Evolutionary conservation across 2,888 invertebrate genomes (phyloP).

Genomic region (Polymixis lichenea): DNA sequence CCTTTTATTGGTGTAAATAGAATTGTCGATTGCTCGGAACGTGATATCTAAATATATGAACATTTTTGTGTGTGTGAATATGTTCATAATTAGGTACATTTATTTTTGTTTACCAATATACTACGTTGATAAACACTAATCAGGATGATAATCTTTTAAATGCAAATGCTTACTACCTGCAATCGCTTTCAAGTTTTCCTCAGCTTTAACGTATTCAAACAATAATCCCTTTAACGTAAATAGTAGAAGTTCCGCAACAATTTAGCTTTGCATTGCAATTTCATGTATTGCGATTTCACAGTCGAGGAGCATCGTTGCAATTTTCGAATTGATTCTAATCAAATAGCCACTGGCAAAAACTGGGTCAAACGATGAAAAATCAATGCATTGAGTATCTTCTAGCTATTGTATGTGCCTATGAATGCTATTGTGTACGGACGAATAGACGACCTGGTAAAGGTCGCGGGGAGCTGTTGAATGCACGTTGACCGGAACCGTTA

Average conservation of each 20-base stretch:
- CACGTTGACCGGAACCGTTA: background rate
- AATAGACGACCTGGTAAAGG: conserved; percentile 35
- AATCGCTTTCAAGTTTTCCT: conserved; percentile 3
- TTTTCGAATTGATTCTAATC: conserved; percentile 53
- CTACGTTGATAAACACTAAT: background rate
- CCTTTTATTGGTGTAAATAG: too few relatives aligned
- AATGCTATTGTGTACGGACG: conserved; percentile 42
- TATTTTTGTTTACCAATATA: background rate
- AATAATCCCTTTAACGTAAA: conserved; percentile 35
- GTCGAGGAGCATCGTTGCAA: conserved; percentile 38
- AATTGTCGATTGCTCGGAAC: background rate
- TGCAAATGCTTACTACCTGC: background rate
- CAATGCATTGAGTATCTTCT: conserved; percentile 44
- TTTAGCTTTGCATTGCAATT: conserved; percentile 37
- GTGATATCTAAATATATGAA: background rate
- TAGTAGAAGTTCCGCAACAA: conserved; percentile 22
- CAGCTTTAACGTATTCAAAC: conserved; percentile 21
- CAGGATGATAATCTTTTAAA: background rate
- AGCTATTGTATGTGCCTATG: conserved; percentile 33
- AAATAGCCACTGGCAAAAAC: conserved; percentile 56
- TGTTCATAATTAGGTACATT: background rate
- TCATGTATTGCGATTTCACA: conserved; percentile 38
- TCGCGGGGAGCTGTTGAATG: conserved; percentile 38
- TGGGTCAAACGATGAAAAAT: conserved; percentile 60
- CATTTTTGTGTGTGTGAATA: too few relatives aligned